Percentiles rank a stretch among this genome's conserved stretches.
Conservation (phyloP, 53 echinoderm and acorn worm species). For the Temnopleurus reevesii region DNA sequence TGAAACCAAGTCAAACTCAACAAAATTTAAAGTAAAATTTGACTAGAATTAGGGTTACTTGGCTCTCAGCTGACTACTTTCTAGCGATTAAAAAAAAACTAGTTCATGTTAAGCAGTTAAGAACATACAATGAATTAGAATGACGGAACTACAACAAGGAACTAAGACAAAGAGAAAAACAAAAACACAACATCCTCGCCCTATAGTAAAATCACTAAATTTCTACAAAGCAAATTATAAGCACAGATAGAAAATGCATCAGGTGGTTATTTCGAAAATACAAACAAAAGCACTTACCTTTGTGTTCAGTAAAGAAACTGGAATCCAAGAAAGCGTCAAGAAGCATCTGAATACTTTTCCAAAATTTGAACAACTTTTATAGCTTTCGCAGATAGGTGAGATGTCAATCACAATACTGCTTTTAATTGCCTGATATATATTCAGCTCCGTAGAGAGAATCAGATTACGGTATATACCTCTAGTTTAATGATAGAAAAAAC, state of each 20-base stretch:
- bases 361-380: neutral
- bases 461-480: neutral
- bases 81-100: too few species aligned
- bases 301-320: neutral
- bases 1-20: too few species aligned
- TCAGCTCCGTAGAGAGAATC: neutral
- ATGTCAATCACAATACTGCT: neutral
- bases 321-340: neutral
- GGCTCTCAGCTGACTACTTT: too few species aligned
- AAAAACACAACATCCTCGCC: neutral
- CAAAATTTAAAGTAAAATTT: too few species aligned
- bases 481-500: neutral
- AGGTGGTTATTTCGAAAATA: too few species aligned
- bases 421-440: neutral
- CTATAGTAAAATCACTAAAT: neutral
- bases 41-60: too few species aligned
- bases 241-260: too few species aligned
- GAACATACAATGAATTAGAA: neutral
- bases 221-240: neutral
- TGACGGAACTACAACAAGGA: neutral
- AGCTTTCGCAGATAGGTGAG: neutral
- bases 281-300: conserved; percentile 2
- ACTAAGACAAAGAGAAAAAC: neutral
- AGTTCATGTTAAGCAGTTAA: neutral
- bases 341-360: neutral